Percentiles rank a stretch among this genome's conserved stretches.
phyloP scores from a whole-genome alignment of 2,797 vertebrate genomes.

The Enteromius afrohamiltoni region DNA sequence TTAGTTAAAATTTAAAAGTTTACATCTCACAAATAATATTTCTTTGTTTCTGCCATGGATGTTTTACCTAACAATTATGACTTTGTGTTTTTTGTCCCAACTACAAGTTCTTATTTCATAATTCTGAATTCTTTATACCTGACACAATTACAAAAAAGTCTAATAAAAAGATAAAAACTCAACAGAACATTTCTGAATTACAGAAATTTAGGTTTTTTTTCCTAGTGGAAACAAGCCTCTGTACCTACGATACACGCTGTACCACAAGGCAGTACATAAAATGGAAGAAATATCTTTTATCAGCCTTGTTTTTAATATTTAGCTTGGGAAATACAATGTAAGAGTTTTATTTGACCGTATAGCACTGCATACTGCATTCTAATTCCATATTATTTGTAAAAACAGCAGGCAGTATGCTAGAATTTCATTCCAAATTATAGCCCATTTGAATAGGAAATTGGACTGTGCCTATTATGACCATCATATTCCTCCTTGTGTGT shows the following conservation, averaged over 20 bases:
- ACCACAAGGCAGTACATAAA: not conserved
- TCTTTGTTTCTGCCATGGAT: not conserved
- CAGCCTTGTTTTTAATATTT: not conserved
- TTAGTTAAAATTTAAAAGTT: not conserved
- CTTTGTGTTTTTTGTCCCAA: not conserved
- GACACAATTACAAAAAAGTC: not conserved
- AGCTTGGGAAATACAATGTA: not conserved
- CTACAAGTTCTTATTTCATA: not conserved
- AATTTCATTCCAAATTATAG: not conserved
- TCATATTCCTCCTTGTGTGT: not conserved
- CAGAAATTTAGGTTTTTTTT: not conserved
- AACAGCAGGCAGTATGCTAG: not conserved
- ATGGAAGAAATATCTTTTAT: not conserved
- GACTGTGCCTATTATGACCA: not conserved
- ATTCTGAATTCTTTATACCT: not conserved
- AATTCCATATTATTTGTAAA: not conserved
- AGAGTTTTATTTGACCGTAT: not conserved
- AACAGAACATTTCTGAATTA: not conserved
- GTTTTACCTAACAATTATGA: not conserved
- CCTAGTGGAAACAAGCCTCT: not conserved
- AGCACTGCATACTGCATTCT: slow-evolving; percentile 15
- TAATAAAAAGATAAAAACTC: not conserved
- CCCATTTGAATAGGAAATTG: not conserved
- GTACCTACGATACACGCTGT: not conserved
- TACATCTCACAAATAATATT: not conserved